Evolutionary conservation across 2,113 vertebrate genomes (phyloP).

Genomic region (Stercorarius parasiticus): DNA sequence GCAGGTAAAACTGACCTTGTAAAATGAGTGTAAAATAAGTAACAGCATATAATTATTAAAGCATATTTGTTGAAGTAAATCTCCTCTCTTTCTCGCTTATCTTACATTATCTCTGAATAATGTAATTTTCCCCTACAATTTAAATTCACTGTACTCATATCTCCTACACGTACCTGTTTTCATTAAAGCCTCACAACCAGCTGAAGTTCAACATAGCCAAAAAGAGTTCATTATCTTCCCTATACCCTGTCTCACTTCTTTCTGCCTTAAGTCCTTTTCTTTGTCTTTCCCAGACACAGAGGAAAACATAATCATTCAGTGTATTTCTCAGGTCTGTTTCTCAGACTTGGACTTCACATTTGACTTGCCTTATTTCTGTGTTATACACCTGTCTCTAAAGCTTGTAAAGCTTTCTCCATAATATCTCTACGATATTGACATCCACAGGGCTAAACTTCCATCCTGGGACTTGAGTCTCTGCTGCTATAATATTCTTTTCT

Average conservation of each 20-base stretch:
- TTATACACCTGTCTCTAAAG: neutral
- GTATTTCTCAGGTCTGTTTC: neutral
- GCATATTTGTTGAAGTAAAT: neutral
- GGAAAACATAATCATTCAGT: neutral
- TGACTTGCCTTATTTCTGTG: neutral
- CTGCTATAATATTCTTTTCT: neutral
- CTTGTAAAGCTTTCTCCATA: neutral
- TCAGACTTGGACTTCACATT: neutral
- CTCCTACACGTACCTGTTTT: neutral
- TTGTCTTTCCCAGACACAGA: neutral
- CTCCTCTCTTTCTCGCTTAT: neutral
- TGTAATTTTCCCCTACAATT: neutral
- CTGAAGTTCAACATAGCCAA: neutral
- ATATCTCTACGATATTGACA: neutral
- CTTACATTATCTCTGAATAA: neutral
- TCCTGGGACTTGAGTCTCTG: neutral
- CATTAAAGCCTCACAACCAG: neutral
- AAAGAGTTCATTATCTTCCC: neutral
- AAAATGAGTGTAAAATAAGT: neutral
- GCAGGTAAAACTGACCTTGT: neutral
- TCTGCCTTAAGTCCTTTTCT: neutral
- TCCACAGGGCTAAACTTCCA: neutral
- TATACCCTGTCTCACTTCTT: neutral
- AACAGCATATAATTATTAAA: neutral
- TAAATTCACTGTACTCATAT: neutral